Base-by-base conservation (phyloP, 2,113 vertebrate species). In the Tachysurus fulvidraco region DNA sequence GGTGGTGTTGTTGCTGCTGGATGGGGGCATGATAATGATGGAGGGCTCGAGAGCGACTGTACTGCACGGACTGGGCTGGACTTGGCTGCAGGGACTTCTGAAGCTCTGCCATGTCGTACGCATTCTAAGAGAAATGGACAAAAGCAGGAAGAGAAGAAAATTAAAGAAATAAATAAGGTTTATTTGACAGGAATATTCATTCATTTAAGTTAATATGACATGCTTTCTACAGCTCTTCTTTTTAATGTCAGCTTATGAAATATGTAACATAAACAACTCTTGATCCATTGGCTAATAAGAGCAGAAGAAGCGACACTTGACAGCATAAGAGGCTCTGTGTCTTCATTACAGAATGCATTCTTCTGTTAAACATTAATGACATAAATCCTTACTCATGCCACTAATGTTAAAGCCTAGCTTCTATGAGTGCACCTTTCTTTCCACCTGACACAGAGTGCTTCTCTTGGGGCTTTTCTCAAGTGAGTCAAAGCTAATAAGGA, bases 51-150 rank as follows among this genome's bases (percentile, higher is more conserved):
- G 91, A 93, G 73, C 94, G 93, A 86, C 90, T 91, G 91, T 91
- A 94, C 93, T 95, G 95, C 46, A 95, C 87, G 0, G 95, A 94
- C 81, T 93, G 95, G 50, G 94, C 95, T 0, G 96, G 96, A 91
- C 96, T 97, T 23, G 92, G 94, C 87, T 96, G 96, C 41, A 96
- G 90, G 0, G 96, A 96, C 92, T 96, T 96, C 93, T 97, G 96
- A 81, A 98, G 95, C 86, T 97, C 97, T 0, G 96, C 96, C 96
- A 97, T 96, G 91, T 96, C 93, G 67, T 97, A 97, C 0, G 94
- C 95, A 54, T 97, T 96, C 96, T 97, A 91, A 50, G 60, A 73
- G 41, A 78, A 83, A 52, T 65, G 82, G 87, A 79, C 74, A 46
- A 91, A 85, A 90, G 81, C 84, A 88, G 84, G 57, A 54, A 85